These are phyloP conservation scores for Rotaria socialis DNA, from an alignment of 2,888 invertebrate genomes.

Conservation along the genomic window DNA sequence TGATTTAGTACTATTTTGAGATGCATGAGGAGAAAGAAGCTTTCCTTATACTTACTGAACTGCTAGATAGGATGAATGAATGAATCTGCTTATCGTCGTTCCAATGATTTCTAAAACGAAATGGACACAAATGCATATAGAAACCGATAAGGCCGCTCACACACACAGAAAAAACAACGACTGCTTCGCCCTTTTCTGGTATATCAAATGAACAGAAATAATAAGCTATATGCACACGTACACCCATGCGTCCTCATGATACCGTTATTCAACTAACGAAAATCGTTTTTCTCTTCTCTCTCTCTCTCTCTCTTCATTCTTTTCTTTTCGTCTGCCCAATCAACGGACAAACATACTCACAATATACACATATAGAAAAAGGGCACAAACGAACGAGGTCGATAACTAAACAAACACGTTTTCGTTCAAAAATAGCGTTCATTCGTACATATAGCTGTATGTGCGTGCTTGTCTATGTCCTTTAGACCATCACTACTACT, in stretches of 20 bases:
- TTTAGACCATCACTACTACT: not conserved
- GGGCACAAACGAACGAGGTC: slow-evolving; percentile 4
- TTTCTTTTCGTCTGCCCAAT: not conserved
- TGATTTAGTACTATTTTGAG: not conserved
- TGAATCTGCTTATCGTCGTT: not conserved
- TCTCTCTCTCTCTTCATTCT: not conserved
- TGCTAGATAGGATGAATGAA: not conserved
- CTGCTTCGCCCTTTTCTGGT: not conserved
- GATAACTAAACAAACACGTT: slow-evolving; percentile 12
- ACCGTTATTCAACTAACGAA: not conserved
- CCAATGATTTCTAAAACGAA: not conserved
- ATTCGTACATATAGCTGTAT: not conserved
- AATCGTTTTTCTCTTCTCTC: not conserved
- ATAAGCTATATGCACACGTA: not conserved
- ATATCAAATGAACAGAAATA: not conserved
- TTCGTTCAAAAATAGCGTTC: slow-evolving; percentile 8
- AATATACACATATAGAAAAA: not conserved
- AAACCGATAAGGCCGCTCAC: not conserved
- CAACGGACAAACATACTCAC: not conserved
- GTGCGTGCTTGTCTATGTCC: slow-evolving; percentile 6
- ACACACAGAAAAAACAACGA: not conserved
- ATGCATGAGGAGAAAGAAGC: not conserved
- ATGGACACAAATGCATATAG: not conserved
- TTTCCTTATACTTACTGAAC: not conserved
- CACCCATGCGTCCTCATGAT: not conserved